Evolutionary conservation across 2,888 invertebrate species (phyloP).

Genomic region (Parasteatoda lunata): DNA sequence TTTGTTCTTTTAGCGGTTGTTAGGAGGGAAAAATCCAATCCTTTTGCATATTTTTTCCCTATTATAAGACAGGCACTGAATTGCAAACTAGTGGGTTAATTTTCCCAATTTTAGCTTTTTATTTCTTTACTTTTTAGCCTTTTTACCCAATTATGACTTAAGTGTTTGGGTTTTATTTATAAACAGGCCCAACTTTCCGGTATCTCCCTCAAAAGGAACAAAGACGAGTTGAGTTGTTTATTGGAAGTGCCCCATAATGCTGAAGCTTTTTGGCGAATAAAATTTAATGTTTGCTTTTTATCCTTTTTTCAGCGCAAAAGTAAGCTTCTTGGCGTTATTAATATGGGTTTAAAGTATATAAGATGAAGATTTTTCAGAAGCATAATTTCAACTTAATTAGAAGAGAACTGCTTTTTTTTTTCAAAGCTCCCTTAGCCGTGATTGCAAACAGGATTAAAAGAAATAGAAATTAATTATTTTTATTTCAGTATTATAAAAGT

Average conservation of each 20-base stretch:
- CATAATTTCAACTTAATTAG: too few relatives aligned
- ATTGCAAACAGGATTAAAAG: too few relatives aligned
- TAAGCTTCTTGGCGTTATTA: too few relatives aligned
- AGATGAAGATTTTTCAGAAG: too few relatives aligned
- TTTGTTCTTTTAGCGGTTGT: conserved; percentile 15
- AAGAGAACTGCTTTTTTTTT: too few relatives aligned
- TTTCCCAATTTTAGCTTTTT: conserved; percentile 8
- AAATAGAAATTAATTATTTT: too few relatives aligned
- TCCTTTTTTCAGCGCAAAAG: too few relatives aligned
- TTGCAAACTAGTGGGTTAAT: conserved; percentile 36
- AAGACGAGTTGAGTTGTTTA: not conserved
- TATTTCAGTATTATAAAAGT: too few relatives aligned
- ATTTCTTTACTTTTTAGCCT: not conserved
- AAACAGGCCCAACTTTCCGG: not conserved
- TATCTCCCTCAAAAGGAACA: not conserved
- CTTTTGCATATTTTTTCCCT: not conserved
- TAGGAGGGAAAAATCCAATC: not conserved
- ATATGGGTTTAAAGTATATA: too few relatives aligned
- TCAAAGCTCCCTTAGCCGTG: too few relatives aligned
- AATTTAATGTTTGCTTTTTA: too few relatives aligned
- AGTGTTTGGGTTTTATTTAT: conserved; percentile 46
- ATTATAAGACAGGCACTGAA: not conserved
- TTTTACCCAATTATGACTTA: conserved; percentile 31
- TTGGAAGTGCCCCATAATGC: not conserved
- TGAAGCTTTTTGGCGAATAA: not conserved